These are phyloP conservation scores for Orientallactaga bullata DNA, from an alignment of 2,113 vertebrate genomes.

Conservation along the genomic window DNA sequence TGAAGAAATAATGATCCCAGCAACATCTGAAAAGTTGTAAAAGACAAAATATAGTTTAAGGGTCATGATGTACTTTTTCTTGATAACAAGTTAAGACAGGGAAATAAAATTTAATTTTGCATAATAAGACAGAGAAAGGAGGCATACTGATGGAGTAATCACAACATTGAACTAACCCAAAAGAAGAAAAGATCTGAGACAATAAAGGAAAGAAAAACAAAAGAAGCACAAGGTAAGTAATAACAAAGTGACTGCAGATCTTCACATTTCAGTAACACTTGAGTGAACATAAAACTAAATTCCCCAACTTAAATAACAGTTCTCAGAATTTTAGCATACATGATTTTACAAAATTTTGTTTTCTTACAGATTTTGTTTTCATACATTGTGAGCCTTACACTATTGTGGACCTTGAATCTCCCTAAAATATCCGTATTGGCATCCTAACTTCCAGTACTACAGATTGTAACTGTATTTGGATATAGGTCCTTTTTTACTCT, in stretches of 20 bases:
- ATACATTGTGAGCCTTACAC: neutral
- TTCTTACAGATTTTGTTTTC: neutral
- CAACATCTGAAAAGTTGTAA: neutral
- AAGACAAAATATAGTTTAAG: neutral
- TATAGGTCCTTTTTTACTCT: neutral
- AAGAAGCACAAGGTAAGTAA: neutral
- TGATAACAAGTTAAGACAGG: neutral
- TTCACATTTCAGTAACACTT: neutral
- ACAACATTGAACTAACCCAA: neutral
- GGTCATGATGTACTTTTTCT: neutral
- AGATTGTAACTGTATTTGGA: neutral
- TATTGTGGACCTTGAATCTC: neutral
- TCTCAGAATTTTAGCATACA: neutral
- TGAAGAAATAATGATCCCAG: neutral
- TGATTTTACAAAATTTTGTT: neutral
- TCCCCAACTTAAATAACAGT: neutral
- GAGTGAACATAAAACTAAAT: neutral
- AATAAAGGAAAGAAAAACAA: neutral
- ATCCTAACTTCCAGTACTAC: neutral
- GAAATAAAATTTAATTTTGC: neutral
- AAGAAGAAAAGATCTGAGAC: neutral
- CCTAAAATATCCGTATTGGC: neutral
- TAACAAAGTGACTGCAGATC: neutral
- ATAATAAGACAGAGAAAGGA: too few relatives aligned
- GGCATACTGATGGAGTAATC: neutral